These are phyloP conservation scores for Nephrotoma guestfalica DNA, from an alignment of 2,888 invertebrate species.

Conservation along the genomic window DNA sequence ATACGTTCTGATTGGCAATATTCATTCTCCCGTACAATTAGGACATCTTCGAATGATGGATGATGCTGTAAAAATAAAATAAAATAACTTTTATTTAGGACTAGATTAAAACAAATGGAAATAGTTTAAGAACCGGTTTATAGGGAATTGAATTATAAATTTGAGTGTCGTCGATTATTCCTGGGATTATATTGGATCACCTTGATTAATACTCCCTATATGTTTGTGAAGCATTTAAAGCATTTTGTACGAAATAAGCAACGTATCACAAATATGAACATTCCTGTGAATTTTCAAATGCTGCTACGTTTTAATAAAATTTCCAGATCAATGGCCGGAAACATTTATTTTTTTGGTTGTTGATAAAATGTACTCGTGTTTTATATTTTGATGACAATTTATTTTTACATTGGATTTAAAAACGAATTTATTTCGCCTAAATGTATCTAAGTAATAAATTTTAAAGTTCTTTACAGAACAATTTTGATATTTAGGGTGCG, in stretches of 20 bases:
- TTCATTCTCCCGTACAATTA: constrained; percentile 89
- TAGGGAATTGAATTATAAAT: background rate
- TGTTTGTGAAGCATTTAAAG: no score
- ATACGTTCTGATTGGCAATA: constrained; percentile 91
- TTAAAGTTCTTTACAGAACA: no score
- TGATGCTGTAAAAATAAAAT: constrained; percentile 49
- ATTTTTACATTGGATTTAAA: no score
- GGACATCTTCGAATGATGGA: constrained; percentile 78
- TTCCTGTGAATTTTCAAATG: background rate
- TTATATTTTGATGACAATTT: no score
- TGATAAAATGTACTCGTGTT: no score
- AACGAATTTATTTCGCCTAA: no score
- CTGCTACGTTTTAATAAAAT: background rate
- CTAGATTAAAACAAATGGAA: constrained; percentile 6
- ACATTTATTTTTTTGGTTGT: background rate
- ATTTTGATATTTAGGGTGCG: no score
- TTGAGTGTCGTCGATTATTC: background rate
- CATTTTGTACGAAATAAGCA: background rate
- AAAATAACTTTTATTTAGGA: constrained; percentile 6
- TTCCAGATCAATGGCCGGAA: background rate
- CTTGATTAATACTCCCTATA: no score
- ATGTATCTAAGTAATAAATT: no score
- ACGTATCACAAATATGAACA: background rate
- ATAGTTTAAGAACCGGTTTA: background rate
- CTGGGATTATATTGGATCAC: background rate